Conservation (phyloP, 2,888 invertebrate species). For the Drosophila paranaensis region DNA sequence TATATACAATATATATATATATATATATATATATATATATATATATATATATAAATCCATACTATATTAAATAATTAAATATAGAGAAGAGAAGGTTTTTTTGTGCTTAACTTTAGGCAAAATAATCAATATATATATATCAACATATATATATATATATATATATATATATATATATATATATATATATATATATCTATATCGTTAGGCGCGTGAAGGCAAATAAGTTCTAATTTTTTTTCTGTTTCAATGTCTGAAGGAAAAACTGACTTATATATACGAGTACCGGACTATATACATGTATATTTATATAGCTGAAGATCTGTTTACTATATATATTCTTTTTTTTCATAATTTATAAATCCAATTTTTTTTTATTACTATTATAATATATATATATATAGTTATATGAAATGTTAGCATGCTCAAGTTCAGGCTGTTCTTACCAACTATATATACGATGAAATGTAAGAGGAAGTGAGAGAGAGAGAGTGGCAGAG, state of each 20-base stretch:
- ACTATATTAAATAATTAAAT: conserved; percentile 39
- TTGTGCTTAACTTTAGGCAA: conserved; percentile 64
- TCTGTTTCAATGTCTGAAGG: conserved; percentile 60
- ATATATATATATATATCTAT: conserved; percentile 29
- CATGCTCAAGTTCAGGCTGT: conserved; percentile 67
- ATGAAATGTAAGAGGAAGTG: conserved; percentile 16
- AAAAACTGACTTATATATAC: conserved; percentile 59
- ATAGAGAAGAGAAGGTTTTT: conserved; percentile 45
- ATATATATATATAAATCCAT: conserved; percentile 19
- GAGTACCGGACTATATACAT: conserved; percentile 26
- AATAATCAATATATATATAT: conserved; percentile 40
- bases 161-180: conserved; percentile 48
- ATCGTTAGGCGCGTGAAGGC: conserved; percentile 50
- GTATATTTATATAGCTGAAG: conserved; percentile 70
- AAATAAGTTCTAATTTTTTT: conserved; percentile 73
- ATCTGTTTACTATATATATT: conserved; percentile 47
- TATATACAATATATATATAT: conserved; percentile 18
- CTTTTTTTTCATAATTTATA: conserved; percentile 77
- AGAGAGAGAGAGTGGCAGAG: background rate
- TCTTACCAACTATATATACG: conserved; percentile 55
- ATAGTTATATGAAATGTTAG: conserved; percentile 32
- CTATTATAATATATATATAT: conserved; percentile 29
- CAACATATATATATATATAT: too few species aligned
- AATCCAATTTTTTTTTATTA: conserved; percentile 68
- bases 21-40: conserved; percentile 15